Conservation (phyloP, 2,113 vertebrate species). For the Glaucomys volans region DNA sequence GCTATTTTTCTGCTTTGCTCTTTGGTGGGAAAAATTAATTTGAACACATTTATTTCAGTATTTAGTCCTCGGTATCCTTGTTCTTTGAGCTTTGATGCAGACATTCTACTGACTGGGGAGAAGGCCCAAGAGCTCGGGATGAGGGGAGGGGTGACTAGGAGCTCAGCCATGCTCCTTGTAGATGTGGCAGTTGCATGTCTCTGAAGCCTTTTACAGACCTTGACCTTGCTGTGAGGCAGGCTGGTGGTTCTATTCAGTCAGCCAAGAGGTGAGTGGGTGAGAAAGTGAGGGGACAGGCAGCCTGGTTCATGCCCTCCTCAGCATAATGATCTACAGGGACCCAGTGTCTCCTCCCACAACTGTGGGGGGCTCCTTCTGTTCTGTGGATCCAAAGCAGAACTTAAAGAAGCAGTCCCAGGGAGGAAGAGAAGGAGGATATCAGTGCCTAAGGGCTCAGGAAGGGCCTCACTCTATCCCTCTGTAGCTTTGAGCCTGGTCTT, state of each 20-base stretch:
- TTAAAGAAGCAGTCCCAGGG: not conserved
- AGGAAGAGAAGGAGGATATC: not conserved
- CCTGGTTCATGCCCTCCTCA: not conserved
- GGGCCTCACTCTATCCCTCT: not conserved
- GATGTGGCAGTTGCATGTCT: not conserved
- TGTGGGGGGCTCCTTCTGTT: not conserved
- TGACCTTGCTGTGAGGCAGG: not conserved
- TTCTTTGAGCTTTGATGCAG: not conserved
- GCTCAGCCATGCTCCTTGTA: not conserved
- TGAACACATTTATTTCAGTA: not conserved
- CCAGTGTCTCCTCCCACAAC: not conserved
- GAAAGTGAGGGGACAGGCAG: not conserved
- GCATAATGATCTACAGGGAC: not conserved
- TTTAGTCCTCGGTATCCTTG: not conserved
- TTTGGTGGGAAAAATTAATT: not conserved
- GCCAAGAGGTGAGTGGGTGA: not conserved
- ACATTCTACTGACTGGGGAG: not conserved
- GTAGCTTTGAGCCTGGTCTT: not conserved
- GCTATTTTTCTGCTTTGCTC: not conserved
- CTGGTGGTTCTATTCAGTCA: not conserved
- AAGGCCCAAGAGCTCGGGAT: not conserved
- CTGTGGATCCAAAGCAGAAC: not conserved
- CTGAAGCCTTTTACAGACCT: not conserved
- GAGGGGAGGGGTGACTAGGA: not conserved
- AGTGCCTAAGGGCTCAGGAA: not conserved